Evolutionary conservation across 53 echinoderm and acorn worm genomes (phyloP).

Genomic region (Holothuria scabra): DNA sequence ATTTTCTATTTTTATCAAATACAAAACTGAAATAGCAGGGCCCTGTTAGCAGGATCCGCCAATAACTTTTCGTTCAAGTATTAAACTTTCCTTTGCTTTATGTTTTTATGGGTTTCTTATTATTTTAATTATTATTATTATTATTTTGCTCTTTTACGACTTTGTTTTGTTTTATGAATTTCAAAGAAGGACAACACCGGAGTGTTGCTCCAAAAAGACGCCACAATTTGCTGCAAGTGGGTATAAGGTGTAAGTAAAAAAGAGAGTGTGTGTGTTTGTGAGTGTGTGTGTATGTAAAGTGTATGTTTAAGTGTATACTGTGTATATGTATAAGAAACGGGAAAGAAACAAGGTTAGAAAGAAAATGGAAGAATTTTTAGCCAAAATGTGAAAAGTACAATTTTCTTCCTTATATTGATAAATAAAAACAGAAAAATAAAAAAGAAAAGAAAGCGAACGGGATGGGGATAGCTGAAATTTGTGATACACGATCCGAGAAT

Average conservation of each 20-base stretch:
- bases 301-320: constrained; percentile 25
- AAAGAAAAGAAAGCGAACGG: neutral
- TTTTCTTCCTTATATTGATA: no score
- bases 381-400: constrained; percentile 16
- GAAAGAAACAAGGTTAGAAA: neutral
- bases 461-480: no score
- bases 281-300: constrained; percentile 17
- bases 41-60: neutral
- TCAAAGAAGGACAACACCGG: constrained; percentile 22
- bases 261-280: constrained; percentile 7
- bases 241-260: constrained; percentile 17
- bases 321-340: constrained; percentile 26
- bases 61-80: neutral
- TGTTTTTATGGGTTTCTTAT: neutral
- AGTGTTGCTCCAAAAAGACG: constrained; percentile 36
- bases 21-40: constrained; percentile 13
- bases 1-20: neutral
- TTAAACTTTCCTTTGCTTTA: no score
- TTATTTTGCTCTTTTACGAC: neutral
- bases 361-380: neutral
- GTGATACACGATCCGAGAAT: no score
- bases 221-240: constrained; percentile 54
- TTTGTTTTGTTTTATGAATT: neutral
- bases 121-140: no score
- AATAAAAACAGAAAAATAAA: constrained; percentile 12